Conservation (phyloP, 2,888 invertebrate species). For the Pseudococcus longispinus region DNA sequence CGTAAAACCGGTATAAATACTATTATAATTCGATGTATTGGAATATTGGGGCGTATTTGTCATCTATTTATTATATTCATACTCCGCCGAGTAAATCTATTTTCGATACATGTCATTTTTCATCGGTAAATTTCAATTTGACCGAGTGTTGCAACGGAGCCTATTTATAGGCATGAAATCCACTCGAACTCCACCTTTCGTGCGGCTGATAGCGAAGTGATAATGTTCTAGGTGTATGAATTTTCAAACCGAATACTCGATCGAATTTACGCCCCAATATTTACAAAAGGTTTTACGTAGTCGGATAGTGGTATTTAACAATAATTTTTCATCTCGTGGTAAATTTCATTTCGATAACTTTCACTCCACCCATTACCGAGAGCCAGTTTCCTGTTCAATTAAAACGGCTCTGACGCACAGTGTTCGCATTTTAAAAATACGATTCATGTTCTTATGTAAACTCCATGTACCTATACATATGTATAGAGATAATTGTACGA, state of each 20-base stretch:
- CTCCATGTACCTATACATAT: not conserved
- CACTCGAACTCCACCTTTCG: constrained; percentile 8
- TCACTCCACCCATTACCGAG: constrained; percentile 34
- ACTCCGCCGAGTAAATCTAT: not conserved
- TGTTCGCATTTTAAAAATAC: constrained; percentile 42
- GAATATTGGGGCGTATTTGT: not conserved
- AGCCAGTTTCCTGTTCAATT: constrained; percentile 38
- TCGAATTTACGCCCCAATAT: not conserved
- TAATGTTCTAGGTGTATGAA: not conserved
- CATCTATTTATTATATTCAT: not conserved
- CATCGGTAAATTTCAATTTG: not conserved
- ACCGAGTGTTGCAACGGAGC: constrained; percentile 22
- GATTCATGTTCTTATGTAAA: constrained; percentile 32
- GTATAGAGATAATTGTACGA: not conserved
- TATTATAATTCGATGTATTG: not conserved
- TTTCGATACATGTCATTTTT: not conserved
- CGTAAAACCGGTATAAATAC: constrained; percentile 27
- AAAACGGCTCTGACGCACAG: constrained; percentile 18
- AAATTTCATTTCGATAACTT: constrained; percentile 35
- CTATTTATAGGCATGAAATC: constrained; percentile 31
- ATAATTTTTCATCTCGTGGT: constrained; percentile 1
- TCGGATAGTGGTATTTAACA: not conserved
- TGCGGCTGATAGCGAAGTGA: not conserved
- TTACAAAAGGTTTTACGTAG: not conserved
- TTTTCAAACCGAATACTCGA: not conserved